Evolutionary conservation across 2,113 vertebrate genomes (phyloP).

Genomic region (Notothenia coriiceps): DNA sequence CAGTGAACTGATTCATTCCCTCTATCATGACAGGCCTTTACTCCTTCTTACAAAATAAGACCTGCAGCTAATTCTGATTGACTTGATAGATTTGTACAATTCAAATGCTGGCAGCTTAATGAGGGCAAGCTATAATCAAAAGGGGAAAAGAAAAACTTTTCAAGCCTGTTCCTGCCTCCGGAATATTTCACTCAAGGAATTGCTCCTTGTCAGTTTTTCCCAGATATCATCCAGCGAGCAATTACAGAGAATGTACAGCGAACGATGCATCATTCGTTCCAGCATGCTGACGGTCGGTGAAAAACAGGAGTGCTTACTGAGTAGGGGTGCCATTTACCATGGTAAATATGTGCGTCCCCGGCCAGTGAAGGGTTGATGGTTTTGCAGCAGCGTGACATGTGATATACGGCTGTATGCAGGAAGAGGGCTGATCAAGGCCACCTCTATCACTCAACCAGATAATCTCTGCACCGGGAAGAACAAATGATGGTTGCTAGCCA

Average conservation of each 20-base stretch:
- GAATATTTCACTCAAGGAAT: conserved; percentile 57
- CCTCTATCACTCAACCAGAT: conserved; percentile 82
- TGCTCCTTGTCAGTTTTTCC: conserved; percentile 40
- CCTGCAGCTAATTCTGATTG: conserved; percentile 79
- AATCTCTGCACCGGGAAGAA: conserved; percentile 75
- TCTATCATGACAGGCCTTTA: conserved; percentile 58
- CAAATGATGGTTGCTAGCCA: conserved; percentile 66
- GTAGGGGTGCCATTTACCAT: conserved; percentile 70
- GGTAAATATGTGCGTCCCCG: conserved; percentile 77
- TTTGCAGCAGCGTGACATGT: conserved; percentile 72
- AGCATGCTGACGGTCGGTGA: conserved; percentile 53
- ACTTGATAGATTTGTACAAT: conserved; percentile 76
- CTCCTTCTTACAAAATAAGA: conserved; percentile 62
- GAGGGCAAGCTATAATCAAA: conserved; percentile 66
- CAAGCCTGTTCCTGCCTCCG: conserved; percentile 21
- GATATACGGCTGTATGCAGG: conserved; percentile 74
- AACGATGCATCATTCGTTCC: conserved; percentile 55
- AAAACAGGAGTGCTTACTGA: conserved; percentile 77
- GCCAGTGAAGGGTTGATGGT: conserved; percentile 74
- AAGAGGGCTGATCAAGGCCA: conserved; percentile 79
- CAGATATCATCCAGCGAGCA: conserved; percentile 66
- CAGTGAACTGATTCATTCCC: conserved; percentile 69
- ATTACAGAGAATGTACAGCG: conserved; percentile 64
- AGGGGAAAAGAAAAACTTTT: conserved; percentile 48
- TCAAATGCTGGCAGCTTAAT: conserved; percentile 66